phyloP scores from a whole-genome alignment of 1,140 invertebrate genomes.

The Melanaphis sacchari region DNA sequence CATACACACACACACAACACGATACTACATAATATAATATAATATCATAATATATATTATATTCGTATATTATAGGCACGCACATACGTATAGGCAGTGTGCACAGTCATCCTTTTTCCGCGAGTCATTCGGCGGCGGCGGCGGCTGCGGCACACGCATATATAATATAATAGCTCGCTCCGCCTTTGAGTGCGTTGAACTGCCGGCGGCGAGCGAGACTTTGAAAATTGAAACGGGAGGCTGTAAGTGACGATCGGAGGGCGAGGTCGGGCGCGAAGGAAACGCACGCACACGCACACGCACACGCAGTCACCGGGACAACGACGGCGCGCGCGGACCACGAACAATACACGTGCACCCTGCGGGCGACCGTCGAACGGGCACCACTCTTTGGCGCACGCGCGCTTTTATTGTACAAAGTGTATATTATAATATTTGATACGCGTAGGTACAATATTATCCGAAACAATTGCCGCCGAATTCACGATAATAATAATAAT shows the following conservation, averaged over 20 bases:
- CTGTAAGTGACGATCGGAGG: neutral
- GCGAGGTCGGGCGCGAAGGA: neutral
- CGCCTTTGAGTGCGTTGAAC: conserved; percentile 48
- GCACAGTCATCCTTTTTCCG: conserved; percentile 33
- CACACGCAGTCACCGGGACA: conserved; percentile 15
- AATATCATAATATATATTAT: neutral
- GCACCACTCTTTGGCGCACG: neutral
- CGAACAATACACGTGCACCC: conserved; percentile 42
- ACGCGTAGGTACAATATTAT: neutral
- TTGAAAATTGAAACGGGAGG: conserved; percentile 40
- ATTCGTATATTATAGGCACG: neutral
- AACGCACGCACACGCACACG: neutral
- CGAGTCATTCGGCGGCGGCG: conserved; percentile 25
- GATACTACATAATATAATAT: neutral
- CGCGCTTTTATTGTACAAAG: neutral
- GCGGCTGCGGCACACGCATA: neutral
- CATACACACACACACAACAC: neutral
- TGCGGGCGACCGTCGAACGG: conserved; percentile 28
- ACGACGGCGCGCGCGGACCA: neutral
- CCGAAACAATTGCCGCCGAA: conserved; percentile 29
- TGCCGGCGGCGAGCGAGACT: conserved; percentile 13
- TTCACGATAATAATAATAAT: conserved; percentile 9
- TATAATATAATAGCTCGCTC: neutral
- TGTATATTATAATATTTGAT: neutral
- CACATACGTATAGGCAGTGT: neutral